phyloP scores from a whole-genome alignment of 2,888 invertebrate genomes.

The Dichetophora obliterata region DNA sequence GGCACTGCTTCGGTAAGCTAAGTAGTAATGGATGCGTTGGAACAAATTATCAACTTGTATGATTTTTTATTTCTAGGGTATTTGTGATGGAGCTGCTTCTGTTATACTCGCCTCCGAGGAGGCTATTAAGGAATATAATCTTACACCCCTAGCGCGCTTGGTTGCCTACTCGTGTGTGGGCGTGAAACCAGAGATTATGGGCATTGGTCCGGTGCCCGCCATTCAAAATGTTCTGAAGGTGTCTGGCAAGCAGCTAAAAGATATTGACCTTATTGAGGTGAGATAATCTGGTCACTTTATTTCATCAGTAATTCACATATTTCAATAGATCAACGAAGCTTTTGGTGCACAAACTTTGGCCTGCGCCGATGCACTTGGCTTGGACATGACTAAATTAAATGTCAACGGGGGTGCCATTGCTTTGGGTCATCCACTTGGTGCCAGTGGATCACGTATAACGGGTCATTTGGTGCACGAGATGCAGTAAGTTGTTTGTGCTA shows the following conservation, averaged over 20 bases:
- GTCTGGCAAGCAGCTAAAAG: constrained; percentile 83
- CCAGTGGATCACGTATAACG: constrained; percentile 93
- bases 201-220: constrained; percentile 95
- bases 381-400: constrained; percentile 91
- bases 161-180: constrained; percentile 94
- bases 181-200: constrained; percentile 98
- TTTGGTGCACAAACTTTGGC: constrained; percentile 96
- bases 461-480: constrained; percentile 92
- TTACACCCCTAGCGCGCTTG: constrained; percentile 91
- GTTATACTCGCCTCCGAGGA: constrained; percentile 92
- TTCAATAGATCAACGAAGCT: constrained; percentile 93
- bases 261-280: constrained; percentile 95
- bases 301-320: neutral
- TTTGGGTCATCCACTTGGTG: constrained; percentile 96
- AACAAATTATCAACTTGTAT: neutral
- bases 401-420: constrained; percentile 97
- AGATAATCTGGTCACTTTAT: neutral
- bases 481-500: constrained; percentile 73
- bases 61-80: constrained; percentile 61
- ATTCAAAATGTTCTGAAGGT: constrained; percentile 87
- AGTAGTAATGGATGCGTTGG: neutral
- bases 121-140: constrained; percentile 82
- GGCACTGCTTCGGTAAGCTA: constrained; percentile 88
- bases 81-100: constrained; percentile 97
- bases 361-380: constrained; percentile 88